Percentiles rank a stretch among this genome's conserved stretches.
These are phyloP conservation scores for Dilophus febrilis DNA, from an alignment of 2,888 invertebrate species.

Conservation along the genomic window DNA sequence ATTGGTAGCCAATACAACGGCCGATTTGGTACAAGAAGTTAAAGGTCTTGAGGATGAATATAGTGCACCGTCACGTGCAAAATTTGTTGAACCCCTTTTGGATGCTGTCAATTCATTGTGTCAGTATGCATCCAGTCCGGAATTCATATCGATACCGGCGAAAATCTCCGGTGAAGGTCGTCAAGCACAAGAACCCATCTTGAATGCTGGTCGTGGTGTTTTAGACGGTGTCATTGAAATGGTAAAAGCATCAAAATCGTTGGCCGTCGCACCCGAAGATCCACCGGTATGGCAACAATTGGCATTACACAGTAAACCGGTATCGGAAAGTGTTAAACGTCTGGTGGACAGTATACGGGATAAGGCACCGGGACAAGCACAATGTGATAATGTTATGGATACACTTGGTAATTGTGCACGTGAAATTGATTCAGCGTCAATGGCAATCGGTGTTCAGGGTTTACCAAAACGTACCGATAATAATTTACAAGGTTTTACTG, in stretches of 20 bases:
- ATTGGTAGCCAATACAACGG: slow-evolving; percentile 92
- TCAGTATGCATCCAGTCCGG: slow-evolving; percentile 83
- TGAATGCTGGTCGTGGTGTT: slow-evolving; percentile 57
- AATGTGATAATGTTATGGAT: slow-evolving; percentile 73
- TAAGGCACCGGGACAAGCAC: slow-evolving; percentile 89
- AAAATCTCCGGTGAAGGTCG: slow-evolving; percentile 74
- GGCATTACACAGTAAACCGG: slow-evolving; percentile 84
- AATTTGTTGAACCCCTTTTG: slow-evolving; percentile 68
- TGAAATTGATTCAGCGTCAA: slow-evolving; percentile 69
- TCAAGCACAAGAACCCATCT: slow-evolving; percentile 71
- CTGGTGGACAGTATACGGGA: slow-evolving; percentile 85
- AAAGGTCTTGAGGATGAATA: slow-evolving; percentile 85
- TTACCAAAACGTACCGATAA: slow-evolving; percentile 51
- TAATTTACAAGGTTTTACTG: slow-evolving; percentile 55
- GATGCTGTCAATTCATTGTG: slow-evolving; percentile 85
- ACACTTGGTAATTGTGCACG: slow-evolving; percentile 57
- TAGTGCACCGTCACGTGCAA: slow-evolving; percentile 52
- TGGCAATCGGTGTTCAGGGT: slow-evolving; percentile 75
- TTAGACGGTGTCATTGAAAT: slow-evolving; percentile 79
- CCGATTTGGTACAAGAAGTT: slow-evolving; percentile 84
- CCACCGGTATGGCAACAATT: slow-evolving; percentile 88
- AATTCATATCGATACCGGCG: slow-evolving; percentile 85
- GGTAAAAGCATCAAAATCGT: slow-evolving; percentile 75
- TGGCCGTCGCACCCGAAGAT: slow-evolving; percentile 80
- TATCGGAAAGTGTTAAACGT: slow-evolving; percentile 91